Conservation (phyloP, 2,113 vertebrate genomes). For the Oryzias melastigma region DNA sequence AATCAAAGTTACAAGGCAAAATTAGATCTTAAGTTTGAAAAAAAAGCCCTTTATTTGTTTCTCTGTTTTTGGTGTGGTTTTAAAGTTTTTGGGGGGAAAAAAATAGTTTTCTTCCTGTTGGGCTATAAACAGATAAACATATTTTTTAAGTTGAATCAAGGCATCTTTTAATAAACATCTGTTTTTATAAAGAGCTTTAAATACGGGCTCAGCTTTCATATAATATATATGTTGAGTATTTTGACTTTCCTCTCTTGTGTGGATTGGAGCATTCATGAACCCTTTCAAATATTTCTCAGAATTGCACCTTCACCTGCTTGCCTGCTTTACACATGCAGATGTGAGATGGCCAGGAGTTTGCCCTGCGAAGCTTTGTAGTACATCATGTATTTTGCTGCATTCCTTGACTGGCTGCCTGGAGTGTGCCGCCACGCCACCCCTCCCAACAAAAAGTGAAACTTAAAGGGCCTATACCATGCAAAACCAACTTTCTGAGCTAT, state of each 20-base stretch:
- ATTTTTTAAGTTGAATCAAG: not conserved
- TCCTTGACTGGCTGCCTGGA: conserved; percentile 48
- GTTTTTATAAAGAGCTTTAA: not conserved
- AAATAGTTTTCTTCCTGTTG: no score
- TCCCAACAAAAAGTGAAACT: conserved; percentile 29
- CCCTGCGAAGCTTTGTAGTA: conserved; percentile 51
- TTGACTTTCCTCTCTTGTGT: conserved; percentile 7
- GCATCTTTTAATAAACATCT: not conserved
- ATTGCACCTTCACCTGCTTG: conserved; percentile 58
- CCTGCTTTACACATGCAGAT: conserved; percentile 61
- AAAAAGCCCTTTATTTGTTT: not conserved
- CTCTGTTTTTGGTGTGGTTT: not conserved
- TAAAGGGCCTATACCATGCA: not conserved
- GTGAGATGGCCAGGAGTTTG: conserved; percentile 40
- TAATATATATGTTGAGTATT: conserved; percentile 2
- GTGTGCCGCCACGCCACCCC: not conserved
- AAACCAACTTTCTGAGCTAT: no score
- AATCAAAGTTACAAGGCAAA: not conserved
- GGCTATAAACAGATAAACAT: no score
- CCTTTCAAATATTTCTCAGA: conserved; percentile 35
- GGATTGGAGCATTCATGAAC: conserved; percentile 32
- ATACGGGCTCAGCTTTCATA: not conserved
- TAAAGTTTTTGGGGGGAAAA: no score
- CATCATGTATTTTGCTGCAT: conserved; percentile 34
- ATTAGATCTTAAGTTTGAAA: not conserved